Conservation (phyloP, 2,113 vertebrate species). For the Coregonus clupeaformis region DNA sequence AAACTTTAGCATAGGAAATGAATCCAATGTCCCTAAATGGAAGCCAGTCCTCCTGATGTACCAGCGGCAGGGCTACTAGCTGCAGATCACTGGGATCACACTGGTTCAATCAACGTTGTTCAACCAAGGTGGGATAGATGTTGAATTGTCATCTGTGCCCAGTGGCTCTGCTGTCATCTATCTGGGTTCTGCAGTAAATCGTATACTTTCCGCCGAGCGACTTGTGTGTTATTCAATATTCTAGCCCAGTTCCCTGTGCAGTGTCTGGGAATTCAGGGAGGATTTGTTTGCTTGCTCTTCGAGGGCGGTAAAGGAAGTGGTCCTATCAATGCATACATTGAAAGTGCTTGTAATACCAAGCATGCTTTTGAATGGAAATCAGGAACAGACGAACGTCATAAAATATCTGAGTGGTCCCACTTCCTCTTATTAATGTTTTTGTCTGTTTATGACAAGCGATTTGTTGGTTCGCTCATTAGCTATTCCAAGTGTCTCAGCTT, state of each 20-base stretch:
- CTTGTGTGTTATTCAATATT: slow-evolving; percentile 53
- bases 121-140: too few species aligned
- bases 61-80: slow-evolving; percentile 42
- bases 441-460: too few species aligned
- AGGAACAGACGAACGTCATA: slow-evolving; percentile 33
- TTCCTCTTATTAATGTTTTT: too few species aligned
- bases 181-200: slow-evolving; percentile 25
- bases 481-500: slow-evolving; percentile 1
- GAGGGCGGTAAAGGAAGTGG: slow-evolving; percentile 46
- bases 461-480: background rate
- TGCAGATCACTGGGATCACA: slow-evolving; percentile 57
- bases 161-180: slow-evolving; percentile 48
- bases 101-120: too few species aligned
- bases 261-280: slow-evolving; percentile 26
- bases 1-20: slow-evolving; percentile 58
- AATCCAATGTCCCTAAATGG: slow-evolving; percentile 40
- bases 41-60: slow-evolving; percentile 37
- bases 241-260: slow-evolving; percentile 22
- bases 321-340: slow-evolving; percentile 51
- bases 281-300: slow-evolving; percentile 54
- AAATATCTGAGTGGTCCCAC: slow-evolving; percentile 22
- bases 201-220: slow-evolving; percentile 12
- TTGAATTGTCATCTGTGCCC: too few species aligned
- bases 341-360: slow-evolving; percentile 49
- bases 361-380: slow-evolving; percentile 54